Conservation (phyloP, 2,113 vertebrate genomes). For the Boulengerochromis microlepis region DNA sequence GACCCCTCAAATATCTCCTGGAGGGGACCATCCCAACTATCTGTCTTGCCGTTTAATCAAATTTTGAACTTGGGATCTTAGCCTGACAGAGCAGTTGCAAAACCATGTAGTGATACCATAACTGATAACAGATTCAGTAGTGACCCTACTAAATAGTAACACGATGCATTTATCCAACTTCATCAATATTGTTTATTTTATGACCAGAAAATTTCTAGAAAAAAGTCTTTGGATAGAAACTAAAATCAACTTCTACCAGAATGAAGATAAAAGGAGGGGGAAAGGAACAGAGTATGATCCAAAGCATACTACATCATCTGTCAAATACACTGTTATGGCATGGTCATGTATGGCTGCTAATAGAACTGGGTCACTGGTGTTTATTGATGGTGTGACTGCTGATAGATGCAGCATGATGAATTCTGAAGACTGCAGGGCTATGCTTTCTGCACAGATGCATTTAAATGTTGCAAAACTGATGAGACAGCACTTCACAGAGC, state of each 20-base stretch:
- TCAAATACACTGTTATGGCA: neutral
- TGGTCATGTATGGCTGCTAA: neutral
- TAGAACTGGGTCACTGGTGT: neutral
- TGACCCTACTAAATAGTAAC: neutral
- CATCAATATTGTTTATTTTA: neutral
- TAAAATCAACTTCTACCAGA: neutral
- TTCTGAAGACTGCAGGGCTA: neutral
- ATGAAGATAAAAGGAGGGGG: neutral
- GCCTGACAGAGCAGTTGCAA: neutral
- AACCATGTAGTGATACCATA: neutral
- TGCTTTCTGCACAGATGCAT: neutral
- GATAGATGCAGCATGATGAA: neutral
- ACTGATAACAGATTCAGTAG: neutral
- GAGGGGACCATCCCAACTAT: neutral
- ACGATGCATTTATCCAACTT: neutral
- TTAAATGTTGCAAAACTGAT: neutral
- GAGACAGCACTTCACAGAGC: neutral
- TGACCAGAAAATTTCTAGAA: neutral
- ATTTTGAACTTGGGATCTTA: neutral
- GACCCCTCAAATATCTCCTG: neutral
- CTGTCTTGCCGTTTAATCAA: accelerated
- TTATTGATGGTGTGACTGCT: neutral
- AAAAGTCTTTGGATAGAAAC: neutral
- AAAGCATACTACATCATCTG: neutral
- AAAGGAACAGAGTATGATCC: neutral